A percentile compares a stretch with the other conserved stretches of the same genome.
Evolutionary conservation across 2,888 invertebrate species (phyloP).

Genomic region (Xanthorhoe designata): DNA sequence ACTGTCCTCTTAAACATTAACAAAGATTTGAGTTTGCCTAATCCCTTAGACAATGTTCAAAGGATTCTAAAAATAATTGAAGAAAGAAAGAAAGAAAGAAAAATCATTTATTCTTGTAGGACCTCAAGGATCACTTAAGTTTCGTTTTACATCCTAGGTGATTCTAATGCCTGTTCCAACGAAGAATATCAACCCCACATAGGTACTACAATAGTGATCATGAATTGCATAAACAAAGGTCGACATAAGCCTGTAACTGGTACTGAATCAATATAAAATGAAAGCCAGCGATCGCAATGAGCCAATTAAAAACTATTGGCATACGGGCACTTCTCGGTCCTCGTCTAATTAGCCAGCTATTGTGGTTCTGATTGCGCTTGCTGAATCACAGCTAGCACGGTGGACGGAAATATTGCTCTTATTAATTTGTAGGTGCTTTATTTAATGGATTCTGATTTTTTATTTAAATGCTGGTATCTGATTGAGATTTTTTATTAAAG

Average conservation of each 20-base stretch:
- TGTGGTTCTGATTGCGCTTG: not conserved
- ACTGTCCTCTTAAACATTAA: no score
- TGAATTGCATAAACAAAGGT: not conserved
- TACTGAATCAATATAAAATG: not conserved
- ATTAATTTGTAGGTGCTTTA: not conserved
- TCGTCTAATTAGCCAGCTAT: constrained; percentile 2
- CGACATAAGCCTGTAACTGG: not conserved
- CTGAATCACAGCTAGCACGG: not conserved
- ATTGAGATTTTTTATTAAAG: no score
- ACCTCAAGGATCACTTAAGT: no score
- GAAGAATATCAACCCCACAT: not conserved
- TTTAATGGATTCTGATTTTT: not conserved
- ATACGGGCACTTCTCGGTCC: not conserved
- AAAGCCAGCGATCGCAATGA: not conserved
- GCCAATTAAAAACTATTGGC: constrained; percentile 11
- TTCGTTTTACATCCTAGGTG: no score
- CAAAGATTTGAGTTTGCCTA: no score
- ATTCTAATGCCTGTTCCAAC: no score
- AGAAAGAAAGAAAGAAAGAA: no score
- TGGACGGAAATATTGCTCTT: not conserved
- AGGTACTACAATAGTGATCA: not conserved
- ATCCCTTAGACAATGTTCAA: no score
- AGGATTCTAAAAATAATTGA: no score
- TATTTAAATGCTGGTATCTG: no score
- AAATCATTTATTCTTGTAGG: no score